Evolutionary conservation across 2,113 vertebrate genomes (phyloP).

Genomic region (Chaetura pelagica): DNA sequence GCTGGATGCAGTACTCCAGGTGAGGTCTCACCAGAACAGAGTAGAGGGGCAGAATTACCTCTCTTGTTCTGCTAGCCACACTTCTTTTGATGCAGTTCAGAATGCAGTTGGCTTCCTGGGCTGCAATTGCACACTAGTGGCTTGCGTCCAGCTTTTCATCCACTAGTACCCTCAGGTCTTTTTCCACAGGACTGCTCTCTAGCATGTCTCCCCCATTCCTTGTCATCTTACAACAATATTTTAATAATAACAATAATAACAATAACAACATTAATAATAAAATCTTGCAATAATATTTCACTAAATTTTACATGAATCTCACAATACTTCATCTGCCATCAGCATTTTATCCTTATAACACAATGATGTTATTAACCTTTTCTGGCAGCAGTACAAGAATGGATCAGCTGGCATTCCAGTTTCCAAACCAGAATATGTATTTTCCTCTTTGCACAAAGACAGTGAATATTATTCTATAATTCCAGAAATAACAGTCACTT

Average conservation of each 20-base stretch:
- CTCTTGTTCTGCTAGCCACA: too few relatives aligned
- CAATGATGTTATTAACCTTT: not conserved
- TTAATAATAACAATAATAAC: not conserved
- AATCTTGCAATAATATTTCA: not conserved
- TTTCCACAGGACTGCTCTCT: too few relatives aligned
- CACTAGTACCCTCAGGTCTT: too few relatives aligned
- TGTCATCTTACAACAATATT: not conserved
- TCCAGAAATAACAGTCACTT: not conserved
- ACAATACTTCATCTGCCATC: not conserved
- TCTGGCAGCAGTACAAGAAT: constrained; percentile 2
- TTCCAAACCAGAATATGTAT: not conserved
- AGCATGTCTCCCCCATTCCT: too few relatives aligned
- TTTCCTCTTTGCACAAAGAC: not conserved
- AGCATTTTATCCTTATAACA: not conserved
- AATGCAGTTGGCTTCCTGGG: too few relatives aligned
- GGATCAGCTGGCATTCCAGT: not conserved
- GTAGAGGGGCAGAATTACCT: too few relatives aligned
- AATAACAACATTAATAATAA: too few relatives aligned
- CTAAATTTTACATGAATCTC: constrained; percentile 24
- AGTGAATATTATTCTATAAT: not conserved
- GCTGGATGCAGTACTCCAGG: too few relatives aligned
- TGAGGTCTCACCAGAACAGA: too few relatives aligned
- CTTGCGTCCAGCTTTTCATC: too few relatives aligned
- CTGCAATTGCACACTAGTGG: too few relatives aligned
- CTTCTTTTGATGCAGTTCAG: too few relatives aligned